phyloP scores from a whole-genome alignment of 2,888 invertebrate genomes.

The Coelogynopora nodosa region DNA sequence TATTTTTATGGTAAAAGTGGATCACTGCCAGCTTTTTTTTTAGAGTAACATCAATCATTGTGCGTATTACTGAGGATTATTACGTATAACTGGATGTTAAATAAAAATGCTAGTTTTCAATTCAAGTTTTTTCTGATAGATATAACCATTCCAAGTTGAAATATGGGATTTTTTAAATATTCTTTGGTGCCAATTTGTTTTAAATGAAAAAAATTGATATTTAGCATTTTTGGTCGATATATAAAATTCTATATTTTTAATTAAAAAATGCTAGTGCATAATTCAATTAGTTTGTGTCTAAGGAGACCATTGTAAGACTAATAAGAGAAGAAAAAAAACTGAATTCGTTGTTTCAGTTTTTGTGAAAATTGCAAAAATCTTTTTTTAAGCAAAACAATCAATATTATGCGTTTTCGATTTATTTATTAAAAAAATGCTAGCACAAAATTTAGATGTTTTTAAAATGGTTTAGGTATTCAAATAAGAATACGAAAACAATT shows the following conservation, averaged over 20 bases:
- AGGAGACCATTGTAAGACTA: neutral
- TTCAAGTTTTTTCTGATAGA: neutral
- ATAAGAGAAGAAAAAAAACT: neutral
- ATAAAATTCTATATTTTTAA: neutral
- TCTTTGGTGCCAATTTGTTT: neutral
- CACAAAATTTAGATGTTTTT: neutral
- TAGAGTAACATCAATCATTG: neutral
- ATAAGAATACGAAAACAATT: neutral
- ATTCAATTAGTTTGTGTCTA: neutral
- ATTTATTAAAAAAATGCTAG: neutral
- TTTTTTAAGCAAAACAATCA: neutral
- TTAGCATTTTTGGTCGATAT: neutral
- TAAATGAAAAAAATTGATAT: neutral
- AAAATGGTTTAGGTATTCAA: neutral
- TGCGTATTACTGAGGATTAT: conserved; percentile 15
- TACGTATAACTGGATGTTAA: neutral
- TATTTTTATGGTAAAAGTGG: conserved; percentile 31
- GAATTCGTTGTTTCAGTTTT: neutral
- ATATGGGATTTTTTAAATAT: neutral
- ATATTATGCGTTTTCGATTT: neutral
- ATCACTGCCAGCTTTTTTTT: conserved; percentile 3
- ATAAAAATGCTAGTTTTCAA: neutral
- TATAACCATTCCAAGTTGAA: neutral
- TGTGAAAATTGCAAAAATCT: neutral
- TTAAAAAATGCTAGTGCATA: neutral